Evolutionary conservation across 2,113 vertebrate species (phyloP).

Genomic region (Myotis lucifugus): DNA sequence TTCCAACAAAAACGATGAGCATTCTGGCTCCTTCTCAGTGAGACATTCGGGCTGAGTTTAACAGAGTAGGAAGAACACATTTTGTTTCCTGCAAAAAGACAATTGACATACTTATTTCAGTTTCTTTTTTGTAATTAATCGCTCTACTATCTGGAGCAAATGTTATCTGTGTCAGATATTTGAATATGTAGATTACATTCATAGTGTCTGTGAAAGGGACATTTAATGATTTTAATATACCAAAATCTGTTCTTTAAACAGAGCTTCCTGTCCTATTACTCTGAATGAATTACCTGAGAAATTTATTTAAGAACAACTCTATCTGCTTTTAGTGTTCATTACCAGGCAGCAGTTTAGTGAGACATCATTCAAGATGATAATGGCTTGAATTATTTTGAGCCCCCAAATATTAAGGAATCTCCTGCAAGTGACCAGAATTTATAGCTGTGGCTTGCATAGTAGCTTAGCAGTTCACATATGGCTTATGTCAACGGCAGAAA

Average conservation of each 20-base stretch:
- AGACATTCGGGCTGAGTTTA: conserved; percentile 42
- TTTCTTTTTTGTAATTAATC: conserved; percentile 1
- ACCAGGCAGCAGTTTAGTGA: conserved; percentile 74
- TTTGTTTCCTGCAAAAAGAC: conserved; percentile 41
- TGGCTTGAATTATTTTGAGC: conserved; percentile 78
- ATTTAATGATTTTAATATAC: conserved; percentile 45
- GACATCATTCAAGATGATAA: conserved; percentile 82
- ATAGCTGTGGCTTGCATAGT: conserved; percentile 85
- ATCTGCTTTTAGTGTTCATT: conserved; percentile 72
- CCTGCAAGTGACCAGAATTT: conserved; percentile 84
- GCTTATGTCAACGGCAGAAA: conserved; percentile 89
- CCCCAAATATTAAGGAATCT: conserved; percentile 79
- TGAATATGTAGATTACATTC: conserved; percentile 61
- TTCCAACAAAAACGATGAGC: background rate
- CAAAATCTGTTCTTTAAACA: conserved; percentile 59
- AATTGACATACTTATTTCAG: background rate
- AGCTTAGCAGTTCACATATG: conserved; percentile 88
- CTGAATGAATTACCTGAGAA: conserved; percentile 61
- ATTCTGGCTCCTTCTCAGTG: background rate
- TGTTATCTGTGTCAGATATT: background rate
- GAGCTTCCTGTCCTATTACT: conserved; percentile 7
- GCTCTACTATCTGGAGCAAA: conserved; percentile 54
- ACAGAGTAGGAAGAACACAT: background rate
- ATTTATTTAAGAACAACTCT: conserved; percentile 62
- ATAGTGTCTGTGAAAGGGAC: conserved; percentile 25